Base-by-base conservation (phyloP, 2,797 vertebrate species). In the Myotis planiceps region DNA sequence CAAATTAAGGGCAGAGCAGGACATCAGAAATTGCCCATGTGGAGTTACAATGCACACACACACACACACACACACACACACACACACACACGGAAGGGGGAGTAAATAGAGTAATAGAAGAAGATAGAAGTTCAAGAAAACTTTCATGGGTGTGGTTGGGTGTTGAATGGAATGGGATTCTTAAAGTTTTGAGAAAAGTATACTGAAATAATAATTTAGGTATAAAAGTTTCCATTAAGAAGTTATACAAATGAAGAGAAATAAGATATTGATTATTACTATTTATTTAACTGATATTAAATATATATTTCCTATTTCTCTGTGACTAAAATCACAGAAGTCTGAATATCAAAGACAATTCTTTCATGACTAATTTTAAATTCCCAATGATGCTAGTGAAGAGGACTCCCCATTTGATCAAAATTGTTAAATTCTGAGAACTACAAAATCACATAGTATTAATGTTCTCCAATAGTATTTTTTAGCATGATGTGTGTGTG, bases 1-100 rank as follows among this genome's bases (percentile, higher is more conserved):
- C 93, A 93, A 97, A 93, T 79, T 86, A 92, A 81, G 93, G 92
- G 47, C 92, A 93, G 91, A 93, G 93, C 81, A 97, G 53, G 82
- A 63, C 45, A 79, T 92, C 79, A 23, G 72, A 88, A 92, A 97
- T 94, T 95, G 90, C 89, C 91, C 95, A 96, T 84, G 47, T 81
- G 45, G 66, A 92, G 58, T 13, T 13, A 81, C 29, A 82, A 65
- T 83, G 90, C 27, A 91, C 4, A 97, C 32, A 68, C 1, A 21
- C n/a, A 51, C 16, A 32, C 5, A 45, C 6, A 97, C 32, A 66
- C 1, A n/a, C n/a, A 32, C 16, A 32, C 5, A 45, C 45, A 45
- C 6, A 97, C 34, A 69, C 1, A 13, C n/a, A 51, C 18, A 21
- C 5, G 10, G n/a, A 21, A 75, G 19, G 12, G 14, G 55, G 1